These are phyloP conservation scores for Eugnorisma glareosa DNA, from an alignment of 2,888 invertebrate genomes.

Conservation along the genomic window DNA sequence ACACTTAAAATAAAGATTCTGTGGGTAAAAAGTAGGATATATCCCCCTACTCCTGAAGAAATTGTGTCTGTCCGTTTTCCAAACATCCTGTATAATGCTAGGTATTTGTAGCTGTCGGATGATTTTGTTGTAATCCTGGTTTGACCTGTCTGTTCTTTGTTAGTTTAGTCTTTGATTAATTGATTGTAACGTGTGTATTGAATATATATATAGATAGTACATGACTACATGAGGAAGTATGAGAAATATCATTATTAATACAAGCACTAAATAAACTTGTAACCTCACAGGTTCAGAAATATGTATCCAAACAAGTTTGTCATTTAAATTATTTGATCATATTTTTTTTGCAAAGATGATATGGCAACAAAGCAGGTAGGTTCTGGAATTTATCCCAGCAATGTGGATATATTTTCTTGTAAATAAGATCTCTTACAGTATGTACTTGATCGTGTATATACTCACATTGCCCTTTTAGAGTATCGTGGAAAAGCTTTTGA, in stretches of 20 bases:
- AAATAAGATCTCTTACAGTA: background rate
- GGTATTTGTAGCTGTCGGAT: constrained; percentile 48
- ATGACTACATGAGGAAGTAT: constrained; percentile 3
- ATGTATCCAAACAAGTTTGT: background rate
- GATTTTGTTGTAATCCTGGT: constrained; percentile 45
- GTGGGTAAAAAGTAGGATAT: background rate
- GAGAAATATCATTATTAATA: constrained; percentile 10
- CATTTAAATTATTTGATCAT: no score
- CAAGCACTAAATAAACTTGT: background rate
- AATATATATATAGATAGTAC: constrained; percentile 17
- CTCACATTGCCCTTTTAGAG: no score
- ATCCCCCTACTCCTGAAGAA: background rate
- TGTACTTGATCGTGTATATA: no score
- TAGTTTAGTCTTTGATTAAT: constrained; percentile 43
- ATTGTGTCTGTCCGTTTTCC: background rate
- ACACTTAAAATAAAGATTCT: no score
- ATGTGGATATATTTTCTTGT: background rate
- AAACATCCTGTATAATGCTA: constrained; percentile 19
- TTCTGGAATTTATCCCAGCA: background rate
- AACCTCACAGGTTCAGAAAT: background rate
- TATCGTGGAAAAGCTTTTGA: no score
- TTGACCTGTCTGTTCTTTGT: constrained; percentile 41
- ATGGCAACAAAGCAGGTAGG: no score
- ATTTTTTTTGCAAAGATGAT: no score
- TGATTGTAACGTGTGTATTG: constrained; percentile 30